phyloP scores from a whole-genome alignment of 2,113 vertebrate species.

The Prietella phreatophila region DNA sequence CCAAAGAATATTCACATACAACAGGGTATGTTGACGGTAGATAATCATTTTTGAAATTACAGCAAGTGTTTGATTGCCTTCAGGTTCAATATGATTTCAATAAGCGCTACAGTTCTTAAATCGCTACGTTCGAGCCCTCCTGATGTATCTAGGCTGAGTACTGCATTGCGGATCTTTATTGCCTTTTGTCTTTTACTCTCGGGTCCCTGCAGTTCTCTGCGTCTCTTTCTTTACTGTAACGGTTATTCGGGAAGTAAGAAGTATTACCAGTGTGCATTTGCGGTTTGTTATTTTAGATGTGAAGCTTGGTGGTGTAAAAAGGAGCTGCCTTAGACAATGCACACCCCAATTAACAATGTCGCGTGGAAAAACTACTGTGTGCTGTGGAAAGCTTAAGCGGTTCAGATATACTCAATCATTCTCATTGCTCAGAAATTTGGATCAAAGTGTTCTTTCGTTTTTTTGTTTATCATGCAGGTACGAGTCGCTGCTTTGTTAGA shows the following conservation, averaged over 20 bases:
- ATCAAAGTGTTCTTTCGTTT: not conserved
- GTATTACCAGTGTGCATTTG: not conserved
- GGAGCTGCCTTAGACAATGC: not conserved
- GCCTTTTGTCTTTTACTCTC: not conserved
- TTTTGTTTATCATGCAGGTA: not conserved
- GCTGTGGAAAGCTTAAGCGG: not conserved
- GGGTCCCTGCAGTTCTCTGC: not conserved
- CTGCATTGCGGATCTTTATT: constrained; percentile 22
- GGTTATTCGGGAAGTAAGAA: not conserved
- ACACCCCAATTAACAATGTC: not conserved
- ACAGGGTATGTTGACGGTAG: not conserved
- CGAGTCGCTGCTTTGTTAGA: not conserved
- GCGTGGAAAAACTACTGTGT: not conserved
- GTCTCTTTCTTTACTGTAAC: not conserved
- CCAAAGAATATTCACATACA: not conserved
- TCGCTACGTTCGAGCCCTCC: not conserved
- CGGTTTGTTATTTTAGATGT: not conserved
- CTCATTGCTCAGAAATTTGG: not conserved
- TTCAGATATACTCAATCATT: not conserved
- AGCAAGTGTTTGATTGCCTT: not conserved
- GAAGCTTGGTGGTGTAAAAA: not conserved
- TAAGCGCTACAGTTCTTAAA: not conserved
- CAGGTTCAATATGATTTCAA: not conserved
- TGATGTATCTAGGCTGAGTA: not conserved
- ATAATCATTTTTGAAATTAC: not conserved